These are phyloP conservation scores for Aurelia coerulea DNA, from an alignment of 30 jellyfish, hydroid and myxozoan species.

Conservation along the genomic window DNA sequence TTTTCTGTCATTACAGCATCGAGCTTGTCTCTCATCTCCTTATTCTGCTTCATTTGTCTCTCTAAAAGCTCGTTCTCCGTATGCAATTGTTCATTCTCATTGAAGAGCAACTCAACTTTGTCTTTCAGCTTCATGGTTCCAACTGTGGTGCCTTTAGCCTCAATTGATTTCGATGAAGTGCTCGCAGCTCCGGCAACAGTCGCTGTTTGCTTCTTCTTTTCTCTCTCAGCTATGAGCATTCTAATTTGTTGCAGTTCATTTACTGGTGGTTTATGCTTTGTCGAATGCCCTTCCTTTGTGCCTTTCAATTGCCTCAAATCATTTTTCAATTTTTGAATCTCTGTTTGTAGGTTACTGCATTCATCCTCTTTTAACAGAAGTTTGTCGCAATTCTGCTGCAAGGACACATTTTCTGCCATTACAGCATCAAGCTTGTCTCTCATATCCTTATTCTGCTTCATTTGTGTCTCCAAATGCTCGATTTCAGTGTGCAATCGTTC, in stretches of 20 bases:
- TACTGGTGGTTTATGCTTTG: no score
- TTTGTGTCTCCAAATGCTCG: background rate
- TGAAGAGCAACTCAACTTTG: background rate
- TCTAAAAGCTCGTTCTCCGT: background rate
- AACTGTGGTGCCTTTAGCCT: background rate
- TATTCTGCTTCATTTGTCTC: background rate
- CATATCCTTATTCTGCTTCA: background rate
- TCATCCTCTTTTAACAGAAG: background rate
- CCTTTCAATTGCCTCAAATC: background rate
- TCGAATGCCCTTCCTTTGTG: background rate
- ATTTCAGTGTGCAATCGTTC: slow-evolving; percentile 8
- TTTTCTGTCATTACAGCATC: background rate
- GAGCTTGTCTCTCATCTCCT: background rate
- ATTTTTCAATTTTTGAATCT: background rate
- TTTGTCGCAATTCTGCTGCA: background rate
- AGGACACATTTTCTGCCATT: background rate
- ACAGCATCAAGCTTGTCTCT: no score
- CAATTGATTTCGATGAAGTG: background rate
- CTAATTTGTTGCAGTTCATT: no score
- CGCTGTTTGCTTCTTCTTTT: no score
- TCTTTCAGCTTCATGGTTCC: background rate
- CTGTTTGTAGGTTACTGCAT: background rate
- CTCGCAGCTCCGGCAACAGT: no score
- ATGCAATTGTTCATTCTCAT: no score
- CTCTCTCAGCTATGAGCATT: no score